Evolutionary conservation across 2,797 vertebrate species (phyloP).

Genomic region (Pseudochirops cupreus): DNA sequence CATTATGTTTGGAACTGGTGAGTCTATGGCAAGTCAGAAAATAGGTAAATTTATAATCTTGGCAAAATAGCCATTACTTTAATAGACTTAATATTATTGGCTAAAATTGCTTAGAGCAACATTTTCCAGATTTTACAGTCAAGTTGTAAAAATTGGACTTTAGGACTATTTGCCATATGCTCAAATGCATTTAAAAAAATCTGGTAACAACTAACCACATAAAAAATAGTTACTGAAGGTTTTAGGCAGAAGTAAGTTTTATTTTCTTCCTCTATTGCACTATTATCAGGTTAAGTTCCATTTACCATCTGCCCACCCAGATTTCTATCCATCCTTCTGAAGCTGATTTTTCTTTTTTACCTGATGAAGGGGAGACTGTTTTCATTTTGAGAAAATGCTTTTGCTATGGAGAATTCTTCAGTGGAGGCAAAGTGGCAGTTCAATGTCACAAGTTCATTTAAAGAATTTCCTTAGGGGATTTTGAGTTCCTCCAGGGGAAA

Average conservation of each 20-base stretch:
- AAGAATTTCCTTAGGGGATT: slow-evolving; percentile 71
- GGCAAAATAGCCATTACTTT: neutral
- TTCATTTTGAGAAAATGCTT: slow-evolving; percentile 52
- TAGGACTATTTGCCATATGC: neutral
- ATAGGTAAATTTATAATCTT: neutral
- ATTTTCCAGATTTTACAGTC: neutral
- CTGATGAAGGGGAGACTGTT: slow-evolving; percentile 39
- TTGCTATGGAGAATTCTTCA: slow-evolving; percentile 61
- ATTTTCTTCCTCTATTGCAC: slow-evolving; percentile 49
- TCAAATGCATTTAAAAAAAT: neutral
- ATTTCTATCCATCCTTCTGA: slow-evolving; percentile 56
- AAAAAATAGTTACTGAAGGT: slow-evolving; percentile 16
- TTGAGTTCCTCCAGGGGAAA: slow-evolving; percentile 55
- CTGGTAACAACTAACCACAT: neutral
- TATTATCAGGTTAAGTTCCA: slow-evolving; percentile 34
- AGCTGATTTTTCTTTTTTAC: slow-evolving; percentile 18
- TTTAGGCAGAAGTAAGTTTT: neutral
- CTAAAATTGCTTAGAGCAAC: slow-evolving; percentile 1
- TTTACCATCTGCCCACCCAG: slow-evolving; percentile 1
- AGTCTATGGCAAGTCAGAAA: neutral
- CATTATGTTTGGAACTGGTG: neutral
- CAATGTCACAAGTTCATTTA: slow-evolving; percentile 62
- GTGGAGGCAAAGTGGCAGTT: slow-evolving; percentile 54
- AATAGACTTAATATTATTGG: neutral
- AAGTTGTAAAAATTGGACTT: neutral